Evolutionary conservation across 1,140 invertebrate species (phyloP).

Genomic region (Drosophila biarmipes): DNA sequence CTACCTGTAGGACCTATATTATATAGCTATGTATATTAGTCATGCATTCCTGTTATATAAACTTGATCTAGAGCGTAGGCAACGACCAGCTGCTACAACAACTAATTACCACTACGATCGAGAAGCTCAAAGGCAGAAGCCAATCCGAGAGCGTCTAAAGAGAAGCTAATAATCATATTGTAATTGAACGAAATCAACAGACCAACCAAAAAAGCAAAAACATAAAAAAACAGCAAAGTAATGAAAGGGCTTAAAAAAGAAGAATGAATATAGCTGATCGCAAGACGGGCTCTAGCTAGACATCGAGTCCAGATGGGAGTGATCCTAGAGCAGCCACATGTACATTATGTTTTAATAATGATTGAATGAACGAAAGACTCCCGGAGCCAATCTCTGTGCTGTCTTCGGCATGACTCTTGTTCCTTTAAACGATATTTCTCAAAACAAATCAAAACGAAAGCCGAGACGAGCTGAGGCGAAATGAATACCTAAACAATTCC

Average conservation of each 20-base stretch:
- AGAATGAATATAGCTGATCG: slow-evolving; percentile 45
- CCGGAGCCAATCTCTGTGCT: slow-evolving; percentile 55
- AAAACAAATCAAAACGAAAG: slow-evolving; percentile 32
- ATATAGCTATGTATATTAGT: slow-evolving; percentile 63
- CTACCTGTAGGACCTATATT: slow-evolving; percentile 70
- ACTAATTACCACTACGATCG: slow-evolving; percentile 32
- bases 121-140: slow-evolving; percentile 63
- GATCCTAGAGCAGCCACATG: slow-evolving; percentile 62
- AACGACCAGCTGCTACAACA: slow-evolving; percentile 47
- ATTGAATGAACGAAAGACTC: slow-evolving; percentile 66
- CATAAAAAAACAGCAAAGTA: slow-evolving; percentile 43
- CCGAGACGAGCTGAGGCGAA: slow-evolving; percentile 3
- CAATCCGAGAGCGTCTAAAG: slow-evolving; percentile 56
- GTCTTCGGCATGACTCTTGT: slow-evolving; percentile 73
- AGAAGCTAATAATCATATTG: slow-evolving; percentile 70
- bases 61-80: slow-evolving; percentile 61
- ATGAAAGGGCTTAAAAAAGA: slow-evolving; percentile 37
- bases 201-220: slow-evolving; percentile 56
- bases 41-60: slow-evolving; percentile 80
- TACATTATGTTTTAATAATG: slow-evolving; percentile 83
- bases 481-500: slow-evolving; percentile 66
- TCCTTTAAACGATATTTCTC: slow-evolving; percentile 79
- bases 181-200: slow-evolving; percentile 45
- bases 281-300: slow-evolving; percentile 43
- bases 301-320: slow-evolving; percentile 22